Base-by-base conservation (phyloP, 2,797 vertebrate species). In the Decapterus maruadsi region DNA sequence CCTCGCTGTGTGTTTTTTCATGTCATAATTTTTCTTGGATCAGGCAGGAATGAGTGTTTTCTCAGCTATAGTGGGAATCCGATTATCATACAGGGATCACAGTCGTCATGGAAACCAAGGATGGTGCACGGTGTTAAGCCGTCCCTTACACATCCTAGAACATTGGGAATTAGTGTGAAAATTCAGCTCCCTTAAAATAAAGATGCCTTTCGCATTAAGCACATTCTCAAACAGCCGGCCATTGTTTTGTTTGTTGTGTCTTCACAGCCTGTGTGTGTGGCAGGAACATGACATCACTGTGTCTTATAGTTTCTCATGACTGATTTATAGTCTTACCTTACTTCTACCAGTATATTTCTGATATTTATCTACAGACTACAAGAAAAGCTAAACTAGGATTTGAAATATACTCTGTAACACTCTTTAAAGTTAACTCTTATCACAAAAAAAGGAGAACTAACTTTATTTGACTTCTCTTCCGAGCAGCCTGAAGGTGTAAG, bases 51-150 rank as follows among this genome's bases (percentile, higher is more conserved):
- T 38, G 81, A 88, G 87, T 77, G 86, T 89, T 93, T 92, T 92
- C 89, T 90, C 92, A 87, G 93, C 90, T 91, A 93, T 89, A 86
- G 90, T 73, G 81, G 90, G 89, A 94, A 94, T 93, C 88, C 72
- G 90, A 94, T 95, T 93, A 94, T 93, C 81, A 90, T 93, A 90
- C 90, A 85, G 89, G 91, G 92, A 94, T 92, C 88, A 85, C 53
- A 68, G 95, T 96, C 82, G 93, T 92, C 94, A 95, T 95, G 93
- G 95, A 91, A 95, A 96, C 95, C 90, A 34, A 88, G 90, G 87
- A 92, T 68, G 87, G 91, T 31, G 86, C 88, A 78, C 73, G 82
- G 90, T 85, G 89, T 87, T 88, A 83, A 94, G 89, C 91, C 87
- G 71, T 82, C 88, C 84, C 82, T 92, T 89, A 92, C 92, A 92